These are phyloP conservation scores for Patella depressa DNA, from an alignment of 2,888 invertebrate species.

Conservation along the genomic window DNA sequence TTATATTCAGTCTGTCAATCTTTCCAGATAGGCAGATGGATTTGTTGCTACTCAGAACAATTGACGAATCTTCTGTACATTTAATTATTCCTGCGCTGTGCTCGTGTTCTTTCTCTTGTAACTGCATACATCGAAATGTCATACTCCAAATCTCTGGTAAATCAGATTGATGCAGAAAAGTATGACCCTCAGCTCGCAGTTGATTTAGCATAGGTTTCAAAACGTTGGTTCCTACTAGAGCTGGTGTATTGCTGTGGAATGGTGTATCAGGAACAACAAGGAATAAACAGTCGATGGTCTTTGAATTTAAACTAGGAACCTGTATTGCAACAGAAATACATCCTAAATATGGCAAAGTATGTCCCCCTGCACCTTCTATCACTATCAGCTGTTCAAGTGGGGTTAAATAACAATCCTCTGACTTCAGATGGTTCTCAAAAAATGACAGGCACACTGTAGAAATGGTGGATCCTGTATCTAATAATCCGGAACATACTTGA, in stretches of 20 bases:
- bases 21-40: not conserved
- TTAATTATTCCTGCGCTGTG: not conserved
- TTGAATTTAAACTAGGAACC: not conserved
- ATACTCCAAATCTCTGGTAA: not conserved
- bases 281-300: not conserved
- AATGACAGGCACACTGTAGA: not conserved
- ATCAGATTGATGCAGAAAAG: not conserved
- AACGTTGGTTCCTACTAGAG: not conserved
- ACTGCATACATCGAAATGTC: not conserved
- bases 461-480: constrained; percentile 9
- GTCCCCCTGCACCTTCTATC: not conserved
- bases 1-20: not conserved
- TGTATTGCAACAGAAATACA: not conserved
- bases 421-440: not conserved
- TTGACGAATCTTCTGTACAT: not conserved
- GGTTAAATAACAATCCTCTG: not conserved
- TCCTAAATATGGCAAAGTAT: not conserved
- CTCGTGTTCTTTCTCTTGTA: not conserved
- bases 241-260: not conserved
- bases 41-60: not conserved
- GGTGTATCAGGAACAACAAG: constrained; percentile 1
- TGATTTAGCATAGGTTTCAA: not conserved
- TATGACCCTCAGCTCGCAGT: not conserved
- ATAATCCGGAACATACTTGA: not conserved
- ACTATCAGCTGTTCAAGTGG: not conserved